Percentiles rank a stretch among this genome's conserved stretches.
Conservation (phyloP, 2,888 invertebrate species). For the Argyresthia albistria region DNA sequence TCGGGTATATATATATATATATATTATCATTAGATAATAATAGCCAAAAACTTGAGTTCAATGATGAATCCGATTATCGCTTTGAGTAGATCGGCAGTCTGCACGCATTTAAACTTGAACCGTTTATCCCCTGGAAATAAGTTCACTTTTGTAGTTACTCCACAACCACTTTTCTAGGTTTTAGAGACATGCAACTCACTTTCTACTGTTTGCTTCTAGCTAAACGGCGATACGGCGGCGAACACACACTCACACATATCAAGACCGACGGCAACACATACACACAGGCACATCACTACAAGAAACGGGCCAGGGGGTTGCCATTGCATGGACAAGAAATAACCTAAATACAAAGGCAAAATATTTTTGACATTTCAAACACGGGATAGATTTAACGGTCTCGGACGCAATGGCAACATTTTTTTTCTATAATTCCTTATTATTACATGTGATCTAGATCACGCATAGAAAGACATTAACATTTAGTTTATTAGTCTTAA, state of each 20-base stretch:
- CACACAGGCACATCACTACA: slow-evolving; percentile 50
- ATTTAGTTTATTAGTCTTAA: slow-evolving; percentile 46
- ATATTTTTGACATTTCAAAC: neutral
- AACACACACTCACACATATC: slow-evolving; percentile 68
- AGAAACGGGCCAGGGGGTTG: slow-evolving; percentile 44
- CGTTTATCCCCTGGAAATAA: no score
- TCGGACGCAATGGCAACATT: slow-evolving; percentile 45
- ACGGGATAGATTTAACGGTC: slow-evolving; percentile 15
- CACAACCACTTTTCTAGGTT: neutral
- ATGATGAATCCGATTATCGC: no score
- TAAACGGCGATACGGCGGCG: slow-evolving; percentile 56
- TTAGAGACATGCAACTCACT: slow-evolving; percentile 32
- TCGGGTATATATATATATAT: no score
- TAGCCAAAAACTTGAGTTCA: no score
- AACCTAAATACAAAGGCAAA: slow-evolving; percentile 3
- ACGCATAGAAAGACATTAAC: slow-evolving; percentile 71
- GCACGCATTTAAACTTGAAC: no score
- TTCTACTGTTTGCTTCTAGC: slow-evolving; percentile 64
- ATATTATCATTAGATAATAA: no score
- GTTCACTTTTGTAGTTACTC: neutral
- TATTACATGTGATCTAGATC: slow-evolving; percentile 61
- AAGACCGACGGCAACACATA: slow-evolving; percentile 60
- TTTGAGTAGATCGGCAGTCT: no score
- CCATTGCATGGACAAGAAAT: slow-evolving; percentile 22
- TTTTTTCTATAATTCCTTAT: slow-evolving; percentile 47